Percentiles rank a stretch among this genome's conserved stretches.
Evolutionary conservation across 2,113 vertebrate genomes (phyloP).

Genomic region (Strix aluco): DNA sequence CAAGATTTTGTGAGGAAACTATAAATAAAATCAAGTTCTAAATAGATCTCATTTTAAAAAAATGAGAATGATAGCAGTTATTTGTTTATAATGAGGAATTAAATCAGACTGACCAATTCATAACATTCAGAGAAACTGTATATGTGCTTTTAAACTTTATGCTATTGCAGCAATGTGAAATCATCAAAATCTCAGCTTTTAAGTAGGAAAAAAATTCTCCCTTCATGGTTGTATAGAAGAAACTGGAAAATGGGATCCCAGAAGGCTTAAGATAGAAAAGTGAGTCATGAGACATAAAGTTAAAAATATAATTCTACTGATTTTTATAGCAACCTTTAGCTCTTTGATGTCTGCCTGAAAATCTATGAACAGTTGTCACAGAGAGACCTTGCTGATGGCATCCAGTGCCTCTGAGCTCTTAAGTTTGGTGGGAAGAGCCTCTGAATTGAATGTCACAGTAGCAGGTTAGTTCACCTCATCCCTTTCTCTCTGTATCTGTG

Average conservation of each 20-base stretch:
- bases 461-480: background rate
- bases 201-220: background rate
- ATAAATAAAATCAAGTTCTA: background rate
- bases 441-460: background rate
- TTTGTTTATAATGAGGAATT: background rate
- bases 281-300: slow-evolving; percentile 53
- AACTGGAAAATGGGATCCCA: slow-evolving; percentile 48
- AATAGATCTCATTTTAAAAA: background rate
- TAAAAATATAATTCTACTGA: slow-evolving; percentile 55
- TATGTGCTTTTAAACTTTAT: background rate
- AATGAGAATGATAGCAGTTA: background rate
- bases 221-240: slow-evolving; percentile 4
- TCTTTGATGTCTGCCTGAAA: slow-evolving; percentile 54
- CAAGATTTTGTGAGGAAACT: background rate
- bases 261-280: slow-evolving; percentile 42
- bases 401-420: background rate
- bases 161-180: background rate
- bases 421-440: background rate
- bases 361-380: slow-evolving; percentile 33
- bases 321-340: slow-evolving; percentile 48
- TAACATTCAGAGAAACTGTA: background rate
- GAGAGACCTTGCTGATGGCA: slow-evolving; percentile 27
- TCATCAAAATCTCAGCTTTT: slow-evolving; percentile 28
- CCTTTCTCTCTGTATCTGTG: background rate
- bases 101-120: background rate